These are phyloP conservation scores for Petromus typicus DNA, from an alignment of 2,113 vertebrate genomes.

Conservation along the genomic window DNA sequence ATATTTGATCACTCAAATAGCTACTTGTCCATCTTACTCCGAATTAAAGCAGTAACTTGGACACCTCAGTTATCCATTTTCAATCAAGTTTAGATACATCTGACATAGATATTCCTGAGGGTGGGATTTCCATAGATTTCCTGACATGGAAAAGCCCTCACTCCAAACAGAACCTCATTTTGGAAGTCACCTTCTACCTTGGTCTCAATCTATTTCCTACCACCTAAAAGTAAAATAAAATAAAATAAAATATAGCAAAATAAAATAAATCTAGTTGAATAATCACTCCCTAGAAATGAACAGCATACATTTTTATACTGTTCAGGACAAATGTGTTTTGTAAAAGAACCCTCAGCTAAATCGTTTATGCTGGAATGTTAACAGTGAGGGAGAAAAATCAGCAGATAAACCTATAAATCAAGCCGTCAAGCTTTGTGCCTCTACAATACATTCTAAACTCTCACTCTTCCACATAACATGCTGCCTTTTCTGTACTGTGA, in stretches of 20 bases:
- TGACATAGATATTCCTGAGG: neutral
- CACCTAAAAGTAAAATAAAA: conserved; percentile 8
- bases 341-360: conserved; percentile 27
- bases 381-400: neutral
- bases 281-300: neutral
- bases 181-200: neutral
- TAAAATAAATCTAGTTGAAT: neutral
- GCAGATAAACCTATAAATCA: neutral
- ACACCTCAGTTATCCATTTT: neutral
- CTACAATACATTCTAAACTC: neutral
- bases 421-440: neutral
- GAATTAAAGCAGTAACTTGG: conserved; percentile 7
- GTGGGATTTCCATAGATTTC: too few relatives aligned
- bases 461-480: neutral
- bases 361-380: conserved; percentile 37
- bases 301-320: neutral
- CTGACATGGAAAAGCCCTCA: neutral
- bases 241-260: conserved; percentile 36
- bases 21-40: conserved; percentile 8
- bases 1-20: neutral
- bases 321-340: conserved; percentile 4
- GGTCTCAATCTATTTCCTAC: neutral
- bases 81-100: neutral
- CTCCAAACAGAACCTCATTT: neutral
- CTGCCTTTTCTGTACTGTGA: conserved; percentile 7